Conservation (phyloP, 2,113 vertebrate species). For the Strigops habroptila region DNA sequence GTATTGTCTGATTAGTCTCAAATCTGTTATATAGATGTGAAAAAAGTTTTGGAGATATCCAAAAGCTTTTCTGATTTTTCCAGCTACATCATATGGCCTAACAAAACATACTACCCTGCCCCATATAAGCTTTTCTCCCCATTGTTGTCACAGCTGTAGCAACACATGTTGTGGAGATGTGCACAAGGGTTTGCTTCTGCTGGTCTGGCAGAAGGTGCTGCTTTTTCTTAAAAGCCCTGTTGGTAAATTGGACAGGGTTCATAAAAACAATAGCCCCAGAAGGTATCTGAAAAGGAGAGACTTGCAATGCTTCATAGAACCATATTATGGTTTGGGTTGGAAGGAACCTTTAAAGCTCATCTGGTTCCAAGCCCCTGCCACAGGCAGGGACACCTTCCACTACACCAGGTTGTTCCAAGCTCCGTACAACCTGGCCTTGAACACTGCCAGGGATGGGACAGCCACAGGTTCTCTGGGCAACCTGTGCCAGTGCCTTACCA, state of each 20-base stretch:
- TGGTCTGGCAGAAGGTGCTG: not conserved
- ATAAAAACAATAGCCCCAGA: not conserved
- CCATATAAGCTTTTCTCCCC: too few relatives aligned
- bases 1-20: not conserved
- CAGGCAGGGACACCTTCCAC: not conserved
- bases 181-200: accelerated
- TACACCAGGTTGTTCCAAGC: not conserved
- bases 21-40: not conserved
- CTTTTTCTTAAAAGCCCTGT: not conserved
- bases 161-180: accelerated
- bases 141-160: accelerated
- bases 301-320: not conserved
- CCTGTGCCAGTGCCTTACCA: not conserved
- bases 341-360: not conserved
- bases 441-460: not conserved
- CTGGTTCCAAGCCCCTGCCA: not conserved
- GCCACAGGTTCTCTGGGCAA: not conserved
- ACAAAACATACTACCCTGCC: not conserved
- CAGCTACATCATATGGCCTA: not conserved
- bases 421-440: not conserved
- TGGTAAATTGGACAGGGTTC: too few relatives aligned
- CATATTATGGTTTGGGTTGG: not conserved
- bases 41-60: not conserved
- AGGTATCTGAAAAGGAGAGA: not conserved
- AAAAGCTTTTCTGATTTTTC: not conserved